Base-by-base conservation (phyloP, 2,797 vertebrate species). In the Sebastes variabilis region DNA sequence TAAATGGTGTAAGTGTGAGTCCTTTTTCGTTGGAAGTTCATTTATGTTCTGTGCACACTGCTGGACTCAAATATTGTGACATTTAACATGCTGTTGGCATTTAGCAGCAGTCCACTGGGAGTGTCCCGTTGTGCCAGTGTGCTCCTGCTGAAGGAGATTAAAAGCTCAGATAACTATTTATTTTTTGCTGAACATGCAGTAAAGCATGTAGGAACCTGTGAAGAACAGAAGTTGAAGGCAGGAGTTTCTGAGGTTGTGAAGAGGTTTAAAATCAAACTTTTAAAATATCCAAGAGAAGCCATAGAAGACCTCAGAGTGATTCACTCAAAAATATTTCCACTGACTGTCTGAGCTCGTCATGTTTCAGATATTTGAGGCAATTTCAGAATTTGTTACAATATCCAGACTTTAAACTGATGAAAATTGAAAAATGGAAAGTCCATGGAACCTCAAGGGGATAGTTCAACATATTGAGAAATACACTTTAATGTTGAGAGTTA, bases 61-160 rank as follows among this genome's bases (percentile, higher is more conserved):
- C 29, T 18, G 13, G 27, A 36, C 29, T 75, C 22, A 46, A 67
- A 77, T 16, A n/a, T 13, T 49, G 62, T 74, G 77, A 87, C 75
- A 81, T 86, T 81, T 79, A 68, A 32, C 55, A 55, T 71, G 9
- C 5, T 24, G 74, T 5, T 83, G 75, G 36, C 67, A 67, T 84
- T 87, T 46, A 75, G 75, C 72, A 55, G 75, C 13, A 7, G 24
- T 65, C 62, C 8, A 8, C 18, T 0, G 4, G 25, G 32, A 67
- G 24, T 46, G n/a, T 42, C 60, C 18, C 65, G 2, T 14, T 14
- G 11, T 49, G 34, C 2, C 13, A 3, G 9, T 20, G 38, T 58
- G 70, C 24, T 34, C 7, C 62, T 74, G 68, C 54, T 49, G 38
- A 67, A 32, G 32, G n/a, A 68, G 70, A 88, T 69, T 75, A 25